These are phyloP conservation scores for Neodiprion fabricii DNA, from an alignment of 1,140 invertebrate species.

Conservation along the genomic window DNA sequence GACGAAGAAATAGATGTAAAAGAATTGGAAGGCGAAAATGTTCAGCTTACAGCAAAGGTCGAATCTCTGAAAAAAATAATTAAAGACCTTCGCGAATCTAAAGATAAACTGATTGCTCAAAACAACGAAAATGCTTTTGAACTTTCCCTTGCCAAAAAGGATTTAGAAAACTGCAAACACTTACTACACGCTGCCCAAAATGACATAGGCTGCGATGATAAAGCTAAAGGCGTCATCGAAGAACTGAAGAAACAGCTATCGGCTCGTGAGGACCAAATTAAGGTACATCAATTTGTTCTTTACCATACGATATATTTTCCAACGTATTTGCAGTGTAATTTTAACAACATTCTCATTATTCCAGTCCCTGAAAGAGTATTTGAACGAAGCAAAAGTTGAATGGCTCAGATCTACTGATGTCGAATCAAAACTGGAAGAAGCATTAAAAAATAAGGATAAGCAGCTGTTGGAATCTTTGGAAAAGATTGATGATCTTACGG, in stretches of 20 bases:
- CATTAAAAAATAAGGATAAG: constrained; percentile 34
- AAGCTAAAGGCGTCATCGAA: constrained; percentile 35
- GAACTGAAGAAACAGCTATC: constrained; percentile 43
- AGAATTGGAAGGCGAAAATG: constrained; percentile 43
- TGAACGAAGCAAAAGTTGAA: constrained; percentile 56
- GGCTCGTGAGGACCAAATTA: constrained; percentile 43
- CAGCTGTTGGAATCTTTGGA: constrained; percentile 38
- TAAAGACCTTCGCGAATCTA: constrained; percentile 38
- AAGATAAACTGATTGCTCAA: constrained; percentile 38
- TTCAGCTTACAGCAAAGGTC: constrained; percentile 36
- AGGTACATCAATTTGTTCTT: constrained; percentile 39
- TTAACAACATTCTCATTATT: constrained; percentile 20
- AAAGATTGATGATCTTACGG: constrained; percentile 44
- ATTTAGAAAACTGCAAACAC: constrained; percentile 40
- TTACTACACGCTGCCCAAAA: constrained; percentile 37
- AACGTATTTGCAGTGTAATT: not conserved
- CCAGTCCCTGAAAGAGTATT: constrained; percentile 47
- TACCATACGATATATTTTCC: constrained; percentile 8
- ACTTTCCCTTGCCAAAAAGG: constrained; percentile 37
- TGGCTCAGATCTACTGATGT: constrained; percentile 42
- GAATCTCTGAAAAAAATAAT: constrained; percentile 38
- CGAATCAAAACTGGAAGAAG: constrained; percentile 33
- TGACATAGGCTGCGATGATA: constrained; percentile 27
- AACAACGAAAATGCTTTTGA: constrained; percentile 47
- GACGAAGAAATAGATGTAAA: constrained; percentile 30